Evolutionary conservation across 53 echinoderm and acorn worm species (phyloP).

Genomic region (Hippasteria phrygiana): DNA sequence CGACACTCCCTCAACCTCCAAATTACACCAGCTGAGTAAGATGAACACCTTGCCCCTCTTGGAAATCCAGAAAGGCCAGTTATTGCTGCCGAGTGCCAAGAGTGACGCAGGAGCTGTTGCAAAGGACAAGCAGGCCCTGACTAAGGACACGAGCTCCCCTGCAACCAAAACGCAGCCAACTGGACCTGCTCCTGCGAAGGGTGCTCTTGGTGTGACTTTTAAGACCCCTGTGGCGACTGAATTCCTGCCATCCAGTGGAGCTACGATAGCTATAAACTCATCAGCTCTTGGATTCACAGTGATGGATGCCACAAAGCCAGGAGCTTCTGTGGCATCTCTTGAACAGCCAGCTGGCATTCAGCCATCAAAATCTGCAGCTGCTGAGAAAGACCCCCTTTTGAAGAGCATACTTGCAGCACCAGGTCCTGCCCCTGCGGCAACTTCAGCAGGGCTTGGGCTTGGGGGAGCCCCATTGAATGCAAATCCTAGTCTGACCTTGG

Average conservation of each 20-base stretch:
- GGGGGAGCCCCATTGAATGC: conserved; percentile 8
- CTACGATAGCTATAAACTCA: background rate
- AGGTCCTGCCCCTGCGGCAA: background rate
- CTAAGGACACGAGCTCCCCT: background rate
- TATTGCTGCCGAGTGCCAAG: background rate
- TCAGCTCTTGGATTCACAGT: conserved; percentile 25
- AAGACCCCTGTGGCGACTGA: background rate
- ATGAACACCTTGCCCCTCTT: conserved; percentile 49
- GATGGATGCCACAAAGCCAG: conserved; percentile 15
- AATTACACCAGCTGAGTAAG: conserved; percentile 26
- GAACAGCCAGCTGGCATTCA: background rate
- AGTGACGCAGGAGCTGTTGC: background rate
- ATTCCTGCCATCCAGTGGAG: background rate
- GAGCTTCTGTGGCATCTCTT: background rate
- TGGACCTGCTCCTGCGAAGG: background rate
- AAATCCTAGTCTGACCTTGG: background rate
- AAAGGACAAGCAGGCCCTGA: background rate
- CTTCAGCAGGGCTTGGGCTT: background rate
- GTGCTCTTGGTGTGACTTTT: background rate
- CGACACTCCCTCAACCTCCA: background rate
- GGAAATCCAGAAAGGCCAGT: conserved; percentile 20
- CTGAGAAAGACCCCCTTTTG: conserved; percentile 16
- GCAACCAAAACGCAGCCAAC: conserved; percentile 16
- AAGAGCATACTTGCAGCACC: conserved; percentile 17
- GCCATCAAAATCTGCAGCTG: background rate